Evolutionary conservation across 1,140 invertebrate genomes (phyloP).

Genomic region (Heterodera schachtii): DNA sequence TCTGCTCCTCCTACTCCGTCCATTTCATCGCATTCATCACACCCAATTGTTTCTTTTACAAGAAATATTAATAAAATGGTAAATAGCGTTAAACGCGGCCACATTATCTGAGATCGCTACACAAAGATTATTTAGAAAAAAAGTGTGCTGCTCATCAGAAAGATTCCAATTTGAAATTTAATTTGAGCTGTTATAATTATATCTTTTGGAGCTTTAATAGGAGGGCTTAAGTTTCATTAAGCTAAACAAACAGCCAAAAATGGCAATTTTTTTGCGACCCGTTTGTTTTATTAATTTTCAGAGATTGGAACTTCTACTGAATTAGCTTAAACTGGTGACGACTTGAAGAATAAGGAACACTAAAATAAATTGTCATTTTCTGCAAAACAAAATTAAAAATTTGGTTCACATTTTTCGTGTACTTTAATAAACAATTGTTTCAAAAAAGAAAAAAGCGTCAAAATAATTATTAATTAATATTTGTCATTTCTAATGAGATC

Average conservation of each 20-base stretch:
- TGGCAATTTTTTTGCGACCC: not conserved
- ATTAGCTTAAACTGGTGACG: too few relatives aligned
- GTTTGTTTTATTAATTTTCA: not conserved
- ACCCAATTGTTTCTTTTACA: constrained; percentile 1
- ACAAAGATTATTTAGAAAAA: not conserved
- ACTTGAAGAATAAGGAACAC: too few relatives aligned
- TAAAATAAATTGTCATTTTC: too few relatives aligned
- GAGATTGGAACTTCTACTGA: not conserved
- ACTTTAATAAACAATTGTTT: too few relatives aligned
- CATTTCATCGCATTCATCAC: not conserved
- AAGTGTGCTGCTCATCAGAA: too few relatives aligned
- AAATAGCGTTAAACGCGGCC: too few relatives aligned
- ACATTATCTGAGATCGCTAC: not conserved
- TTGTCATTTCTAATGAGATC: too few relatives aligned
- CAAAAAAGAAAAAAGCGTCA: too few relatives aligned
- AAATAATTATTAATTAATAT: too few relatives aligned
- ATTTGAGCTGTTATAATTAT: not conserved
- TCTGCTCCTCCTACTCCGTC: not conserved
- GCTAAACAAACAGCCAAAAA: constrained; percentile 7
- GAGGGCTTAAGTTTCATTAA: constrained; percentile 12
- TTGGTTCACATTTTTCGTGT: too few relatives aligned
- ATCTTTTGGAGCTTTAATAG: not conserved
- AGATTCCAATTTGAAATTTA: not conserved
- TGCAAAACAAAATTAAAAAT: too few relatives aligned
- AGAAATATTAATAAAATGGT: not conserved